These are phyloP conservation scores for Eupithecia centaureata DNA, from an alignment of 2,888 invertebrate genomes.

Conservation along the genomic window DNA sequence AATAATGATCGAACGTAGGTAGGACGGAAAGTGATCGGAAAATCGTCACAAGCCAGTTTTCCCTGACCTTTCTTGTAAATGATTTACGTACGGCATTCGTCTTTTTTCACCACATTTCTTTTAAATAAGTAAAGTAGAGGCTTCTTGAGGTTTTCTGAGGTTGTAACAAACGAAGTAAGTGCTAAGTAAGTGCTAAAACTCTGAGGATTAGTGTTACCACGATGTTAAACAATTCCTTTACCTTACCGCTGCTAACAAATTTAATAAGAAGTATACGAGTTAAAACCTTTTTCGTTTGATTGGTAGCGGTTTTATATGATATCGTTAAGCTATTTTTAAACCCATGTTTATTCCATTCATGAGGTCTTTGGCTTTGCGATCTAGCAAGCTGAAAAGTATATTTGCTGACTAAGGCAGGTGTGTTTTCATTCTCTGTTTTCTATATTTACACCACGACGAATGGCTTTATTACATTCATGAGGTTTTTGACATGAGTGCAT, in stretches of 20 bases:
- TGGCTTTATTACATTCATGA: neutral
- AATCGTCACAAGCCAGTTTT: neutral
- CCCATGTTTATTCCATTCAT: neutral
- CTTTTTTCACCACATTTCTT: neutral
- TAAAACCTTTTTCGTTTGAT: neutral
- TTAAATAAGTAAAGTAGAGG: neutral
- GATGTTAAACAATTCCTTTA: neutral
- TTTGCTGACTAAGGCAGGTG: neutral
- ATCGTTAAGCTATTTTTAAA: neutral
- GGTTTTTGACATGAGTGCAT: neutral
- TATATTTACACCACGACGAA: neutral
- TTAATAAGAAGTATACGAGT: neutral
- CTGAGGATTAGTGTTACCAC: neutral
- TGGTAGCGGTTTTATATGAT: neutral
- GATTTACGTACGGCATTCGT: neutral
- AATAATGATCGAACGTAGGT: slow-evolving; percentile 14
- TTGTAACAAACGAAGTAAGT: neutral
- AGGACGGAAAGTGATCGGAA: slow-evolving; percentile 10
- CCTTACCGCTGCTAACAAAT: neutral
- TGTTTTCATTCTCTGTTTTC: neutral
- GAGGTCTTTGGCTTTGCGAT: neutral
- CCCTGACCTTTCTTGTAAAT: neutral
- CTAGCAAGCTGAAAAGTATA: neutral
- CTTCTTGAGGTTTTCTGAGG: no score
- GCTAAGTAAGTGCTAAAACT: neutral